Base-by-base conservation (phyloP, 2,113 vertebrate genomes). In the Corapipo altera region DNA sequence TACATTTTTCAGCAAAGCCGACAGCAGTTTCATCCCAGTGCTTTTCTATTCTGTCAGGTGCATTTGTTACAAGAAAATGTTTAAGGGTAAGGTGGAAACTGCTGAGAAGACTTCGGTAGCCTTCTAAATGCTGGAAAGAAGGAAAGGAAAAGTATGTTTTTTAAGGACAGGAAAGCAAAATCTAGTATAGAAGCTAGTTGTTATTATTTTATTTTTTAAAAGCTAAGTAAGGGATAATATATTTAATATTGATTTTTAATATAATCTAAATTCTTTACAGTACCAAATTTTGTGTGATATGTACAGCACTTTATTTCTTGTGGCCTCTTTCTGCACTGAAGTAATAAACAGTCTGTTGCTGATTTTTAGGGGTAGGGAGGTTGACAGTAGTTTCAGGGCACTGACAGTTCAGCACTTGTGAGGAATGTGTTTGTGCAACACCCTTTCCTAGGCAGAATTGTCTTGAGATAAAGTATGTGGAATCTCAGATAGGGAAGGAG, bases 401-500 rank as follows among this genome's bases (percentile, higher is more conserved):
- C 41, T 74, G 57, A 15, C 66, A 85, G 39, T 44, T 78, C 61
- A 91, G 46, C 74, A 69, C 85, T 80, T 80, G 61, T 75, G 65
- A 88, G 69, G 76, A 94, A 75, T 13, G 14, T 80, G 19, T 83
- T 92, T 83, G 85, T 94, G 67, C 92, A 96, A 77, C 52, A 75
- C 67, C 59, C 89, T 95, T 94, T 94, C 85, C 64, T 86, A 86
- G 30, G 73, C 49, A 94, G 55, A 59, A 80, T 85, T 92, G 84
- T 92, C 75, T 80, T 91, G 58, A 85, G 87, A 67, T 94, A 81
- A 92, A 97, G 22, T 92, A 43, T 81, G 39, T 94, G 96, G 76
- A 95, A 91, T 87, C 88, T 97, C 83, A 95, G 96, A 91, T 26
- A 93, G 65, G 39, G 77, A 96, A 96, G 94, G 52, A 94, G 58